Base-by-base conservation (phyloP, 2,888 invertebrate genomes). In the Teleogryllus oceanicus region DNA sequence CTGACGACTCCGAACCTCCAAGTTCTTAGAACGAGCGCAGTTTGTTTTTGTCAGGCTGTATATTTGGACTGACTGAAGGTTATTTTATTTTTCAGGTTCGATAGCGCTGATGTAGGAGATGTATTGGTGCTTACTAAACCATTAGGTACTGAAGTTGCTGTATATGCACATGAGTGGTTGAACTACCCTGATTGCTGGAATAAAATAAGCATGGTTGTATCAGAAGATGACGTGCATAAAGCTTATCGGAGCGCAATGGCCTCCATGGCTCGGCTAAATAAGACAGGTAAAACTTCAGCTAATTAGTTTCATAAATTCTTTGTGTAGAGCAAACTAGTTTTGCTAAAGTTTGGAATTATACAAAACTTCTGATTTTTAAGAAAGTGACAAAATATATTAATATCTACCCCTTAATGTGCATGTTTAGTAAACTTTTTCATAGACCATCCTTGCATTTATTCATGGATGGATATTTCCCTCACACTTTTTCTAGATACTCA, bases 51-150 rank as follows among this genome's bases (percentile, higher is more conserved):
- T 21, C 21, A 21, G 21, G 21, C 21, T 21, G 21, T 21, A 37
- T 37, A 37, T 3, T 13, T 24, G 13, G 3, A 21, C 20, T 24
- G 13, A 4, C 16, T 76, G 16, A 76, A 24, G 12, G 20, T 20
- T 76, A 11, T 16, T 62, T 62, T 10, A 4, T 4, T 78, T 83
- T 84, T 2, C 84, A 94, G 94, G 85, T 94, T 94, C 76, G 92
- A 93, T 83, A 92, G 92, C 86, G 94, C 94, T 1, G 90, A 91
- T 79, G 90, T 92, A 2, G 95, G 95, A 12, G 94, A 96, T 87
- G 92, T 93, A 2, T 88, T 96, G 80, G 92, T 96, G n/a, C 86
- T 96, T 78, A 96, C 95, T 0, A 96, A 96, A 87, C 95, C 95
- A 0, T 87, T 96, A 20, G 95, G 95, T 11, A 95, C 94, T 11